Conservation (phyloP, 1,140 invertebrate genomes). For the Drosophila cardini region DNA sequence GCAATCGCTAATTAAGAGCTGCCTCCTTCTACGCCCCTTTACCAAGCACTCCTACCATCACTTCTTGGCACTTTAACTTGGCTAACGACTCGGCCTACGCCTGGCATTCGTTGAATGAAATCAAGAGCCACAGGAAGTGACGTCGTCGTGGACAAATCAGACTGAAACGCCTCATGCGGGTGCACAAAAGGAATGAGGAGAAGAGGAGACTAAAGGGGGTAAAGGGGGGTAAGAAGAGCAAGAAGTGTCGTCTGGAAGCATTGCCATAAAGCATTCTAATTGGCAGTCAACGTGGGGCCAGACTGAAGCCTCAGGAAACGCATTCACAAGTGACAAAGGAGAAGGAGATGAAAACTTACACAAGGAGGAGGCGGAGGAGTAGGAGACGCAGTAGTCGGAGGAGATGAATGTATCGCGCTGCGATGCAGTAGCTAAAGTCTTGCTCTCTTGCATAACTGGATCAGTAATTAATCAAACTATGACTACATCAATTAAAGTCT, state of each 20-base stretch:
- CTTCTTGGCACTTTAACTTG: background rate
- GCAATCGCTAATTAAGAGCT: slow-evolving; percentile 65
- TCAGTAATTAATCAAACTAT: slow-evolving; percentile 53
- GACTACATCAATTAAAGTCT: slow-evolving; percentile 53
- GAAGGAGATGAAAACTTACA: too few relatives aligned
- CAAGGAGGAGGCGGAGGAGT: background rate
- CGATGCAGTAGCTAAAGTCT: background rate
- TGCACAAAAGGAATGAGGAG: background rate
- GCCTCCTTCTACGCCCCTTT: background rate
- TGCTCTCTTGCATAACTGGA: slow-evolving; percentile 28
- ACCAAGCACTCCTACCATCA: too few relatives aligned
- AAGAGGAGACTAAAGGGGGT: background rate
- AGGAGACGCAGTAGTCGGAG: background rate
- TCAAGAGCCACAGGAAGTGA: slow-evolving; percentile 36
- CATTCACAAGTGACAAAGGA: too few relatives aligned
- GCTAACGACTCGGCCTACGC: slow-evolving; percentile 36
- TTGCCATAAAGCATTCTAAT: slow-evolving; percentile 68
- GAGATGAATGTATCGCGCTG: background rate
- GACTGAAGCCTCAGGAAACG: background rate
- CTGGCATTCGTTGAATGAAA: slow-evolving; percentile 34
- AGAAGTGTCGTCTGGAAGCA: slow-evolving; percentile 40
- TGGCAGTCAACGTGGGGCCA: slow-evolving; percentile 55
- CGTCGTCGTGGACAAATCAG: slow-evolving; percentile 26
- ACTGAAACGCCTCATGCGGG: slow-evolving; percentile 20
- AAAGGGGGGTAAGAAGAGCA: background rate